Conservation (phyloP, 2,797 vertebrate species). For the Lacerta agilis region DNA sequence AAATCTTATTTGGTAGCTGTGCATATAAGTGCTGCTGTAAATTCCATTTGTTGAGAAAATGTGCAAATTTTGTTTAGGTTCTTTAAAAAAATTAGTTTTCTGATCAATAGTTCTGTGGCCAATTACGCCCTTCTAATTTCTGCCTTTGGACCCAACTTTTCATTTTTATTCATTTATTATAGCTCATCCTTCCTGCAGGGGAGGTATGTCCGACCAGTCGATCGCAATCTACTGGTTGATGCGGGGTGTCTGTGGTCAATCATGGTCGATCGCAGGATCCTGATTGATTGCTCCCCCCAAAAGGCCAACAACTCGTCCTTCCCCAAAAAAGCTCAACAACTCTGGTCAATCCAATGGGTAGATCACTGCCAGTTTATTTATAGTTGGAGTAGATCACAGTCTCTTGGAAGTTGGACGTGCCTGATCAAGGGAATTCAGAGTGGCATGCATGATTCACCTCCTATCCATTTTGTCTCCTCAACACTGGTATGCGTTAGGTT, state of each 20-base stretch:
- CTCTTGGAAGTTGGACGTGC: no score
- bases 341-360: no score
- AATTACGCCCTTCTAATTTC: not conserved
- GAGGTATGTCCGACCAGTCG: no score
- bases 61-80: not conserved
- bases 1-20: not conserved
- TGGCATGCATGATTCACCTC: not conserved
- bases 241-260: no score
- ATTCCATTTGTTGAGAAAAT: not conserved
- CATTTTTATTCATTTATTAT: not conserved
- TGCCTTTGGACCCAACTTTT: not conserved
- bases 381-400: no score
- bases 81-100: not conserved
- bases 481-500: not conserved
- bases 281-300: rapidly evolving
- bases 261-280: no score
- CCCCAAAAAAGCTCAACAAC: no score
- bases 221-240: no score
- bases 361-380: no score
- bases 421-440: not conserved
- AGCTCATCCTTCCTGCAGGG: not conserved
- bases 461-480: not conserved
- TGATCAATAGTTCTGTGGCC: not conserved
- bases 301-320: no score
- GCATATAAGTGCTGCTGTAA: not conserved